phyloP scores from a whole-genome alignment of 2,113 vertebrate genomes.

The Aplodontia rufa region DNA sequence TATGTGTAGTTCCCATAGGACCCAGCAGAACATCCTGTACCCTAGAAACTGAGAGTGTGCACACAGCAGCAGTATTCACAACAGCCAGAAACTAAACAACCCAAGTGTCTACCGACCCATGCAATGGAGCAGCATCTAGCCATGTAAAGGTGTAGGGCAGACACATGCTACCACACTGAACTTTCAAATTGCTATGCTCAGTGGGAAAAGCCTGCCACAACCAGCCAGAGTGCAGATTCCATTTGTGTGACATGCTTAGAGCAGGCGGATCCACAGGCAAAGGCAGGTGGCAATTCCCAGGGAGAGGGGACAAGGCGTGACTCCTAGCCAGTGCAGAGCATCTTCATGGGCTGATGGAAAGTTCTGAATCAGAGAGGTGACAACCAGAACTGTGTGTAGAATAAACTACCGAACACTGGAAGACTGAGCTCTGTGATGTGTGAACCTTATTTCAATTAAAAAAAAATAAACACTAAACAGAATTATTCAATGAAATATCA shows the following conservation, averaged over 20 bases:
- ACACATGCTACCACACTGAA: neutral
- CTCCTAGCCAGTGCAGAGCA: neutral
- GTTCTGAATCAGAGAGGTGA: neutral
- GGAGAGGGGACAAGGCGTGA: neutral
- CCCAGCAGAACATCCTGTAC: neutral
- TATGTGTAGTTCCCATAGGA: fast-evolving
- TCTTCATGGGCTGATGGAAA: neutral
- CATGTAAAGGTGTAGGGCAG: too few relatives aligned
- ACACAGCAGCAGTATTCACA: neutral
- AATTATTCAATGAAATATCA: neutral
- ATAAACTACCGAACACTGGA: neutral
- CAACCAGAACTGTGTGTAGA: neutral
- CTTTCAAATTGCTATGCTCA: neutral
- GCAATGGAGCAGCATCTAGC: too few relatives aligned
- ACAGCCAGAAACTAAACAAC: neutral
- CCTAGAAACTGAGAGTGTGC: neutral
- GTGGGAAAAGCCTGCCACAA: neutral
- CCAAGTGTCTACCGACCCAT: too few relatives aligned
- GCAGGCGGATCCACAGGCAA: neutral
- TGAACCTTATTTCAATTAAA: neutral
- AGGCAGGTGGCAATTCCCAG: too few relatives aligned
- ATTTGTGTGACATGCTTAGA: neutral
- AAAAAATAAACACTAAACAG: neutral
- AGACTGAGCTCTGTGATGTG: neutral
- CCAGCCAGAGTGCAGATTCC: neutral